Evolutionary conservation across 2,888 invertebrate genomes (phyloP), one percentile per base, ranked within the genome.

Genomic region (Dolichopus griseipennis): DNA sequence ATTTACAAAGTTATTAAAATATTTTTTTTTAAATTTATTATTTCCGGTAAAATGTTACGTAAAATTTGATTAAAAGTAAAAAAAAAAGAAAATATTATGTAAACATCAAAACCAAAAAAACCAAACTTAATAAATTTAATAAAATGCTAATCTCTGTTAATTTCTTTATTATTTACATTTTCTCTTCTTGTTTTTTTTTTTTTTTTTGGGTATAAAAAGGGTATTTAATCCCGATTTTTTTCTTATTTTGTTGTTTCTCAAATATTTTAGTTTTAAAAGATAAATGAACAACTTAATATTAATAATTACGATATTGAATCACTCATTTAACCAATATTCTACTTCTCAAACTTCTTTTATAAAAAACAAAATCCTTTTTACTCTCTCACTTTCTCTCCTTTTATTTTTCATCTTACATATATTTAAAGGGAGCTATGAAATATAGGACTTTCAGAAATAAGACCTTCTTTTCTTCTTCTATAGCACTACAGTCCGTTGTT

Each of bases 71-170:
- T 52, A 12, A 12, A 18, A n/a, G 18, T 4, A 27, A 5, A 27
- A 27, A 27, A 27, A 27, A 27, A 27, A 27, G 5, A 27, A 37
- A 37, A 6, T 10, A 37, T n/a, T 27, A 41, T 2, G 41, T 15
- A 41, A 41, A 12, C 9, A 41, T 6, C 8, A 15, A 43, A 52
- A n/a, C 52, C 52, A 52, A 52, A 52, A 52, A n/a, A 18, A 52
- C 18, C 52, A 52, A 27, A 12, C 37, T 37, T 10, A n/a, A 52
- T 52, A 52, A 52, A 52, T 52, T 52, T 52, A 41, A 41, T 52
- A 52, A 52, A 52, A 52, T 52, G 52, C 52, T 52, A 52, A 52
- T 52, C 52, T 52, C n/a, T 52, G 52, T 52, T 52, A 52, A 52
- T 52, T 52, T 52, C 52, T 52, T 52, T 52, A 52, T 52, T 52